phyloP scores from a whole-genome alignment of 2,113 vertebrate genomes.

The Penelope pileata region DNA sequence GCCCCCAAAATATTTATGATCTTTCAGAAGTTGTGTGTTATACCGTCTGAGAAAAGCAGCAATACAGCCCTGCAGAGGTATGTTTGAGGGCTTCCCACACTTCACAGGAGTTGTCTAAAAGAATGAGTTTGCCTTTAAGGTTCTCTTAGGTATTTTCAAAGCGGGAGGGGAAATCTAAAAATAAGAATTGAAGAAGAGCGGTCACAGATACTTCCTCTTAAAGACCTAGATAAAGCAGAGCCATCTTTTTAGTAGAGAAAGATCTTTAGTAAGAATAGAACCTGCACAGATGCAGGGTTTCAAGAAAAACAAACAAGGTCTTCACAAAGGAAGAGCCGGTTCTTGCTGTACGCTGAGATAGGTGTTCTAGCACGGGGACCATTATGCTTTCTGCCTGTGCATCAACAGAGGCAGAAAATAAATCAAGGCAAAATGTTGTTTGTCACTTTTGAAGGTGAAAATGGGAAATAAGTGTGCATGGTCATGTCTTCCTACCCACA shows the following conservation, averaged over 20 bases:
- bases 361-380: neutral
- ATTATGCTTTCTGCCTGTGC: neutral
- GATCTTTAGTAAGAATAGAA: neutral
- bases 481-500: neutral
- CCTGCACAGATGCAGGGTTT: neutral
- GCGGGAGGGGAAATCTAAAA: slow-evolving; percentile 4
- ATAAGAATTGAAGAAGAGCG: slow-evolving; percentile 15
- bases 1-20: neutral
- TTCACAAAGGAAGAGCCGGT: neutral
- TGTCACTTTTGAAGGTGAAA: slow-evolving; percentile 25
- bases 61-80: neutral
- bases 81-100: neutral
- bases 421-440: neutral
- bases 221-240: slow-evolving; percentile 32
- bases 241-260: neutral
- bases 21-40: neutral
- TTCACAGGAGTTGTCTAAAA: slow-evolving; percentile 3
- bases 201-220: slow-evolving; percentile 36
- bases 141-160: neutral
- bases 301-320: neutral
- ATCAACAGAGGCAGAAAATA: neutral
- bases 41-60: neutral
- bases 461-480: neutral
- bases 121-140: neutral
- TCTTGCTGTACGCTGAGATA: neutral